Evolutionary conservation across 2,113 vertebrate species (phyloP), one percentile per base, ranked within the genome.

Genomic region (Tympanuchus pallidicinctus): DNA sequence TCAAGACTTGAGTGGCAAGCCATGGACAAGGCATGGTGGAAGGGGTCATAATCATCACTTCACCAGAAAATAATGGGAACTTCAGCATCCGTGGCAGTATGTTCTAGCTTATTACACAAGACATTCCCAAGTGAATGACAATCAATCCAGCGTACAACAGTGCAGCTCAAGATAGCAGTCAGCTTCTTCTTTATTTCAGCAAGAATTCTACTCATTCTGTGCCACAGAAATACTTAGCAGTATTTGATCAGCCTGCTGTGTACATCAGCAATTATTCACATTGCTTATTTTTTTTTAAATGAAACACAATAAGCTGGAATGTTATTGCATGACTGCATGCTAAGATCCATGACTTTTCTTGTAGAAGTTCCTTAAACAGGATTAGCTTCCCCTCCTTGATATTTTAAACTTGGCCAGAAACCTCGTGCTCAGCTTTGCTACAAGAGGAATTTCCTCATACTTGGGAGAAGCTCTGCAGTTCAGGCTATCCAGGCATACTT

Each of bases 71-170:
- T 36, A 2, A n/a, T 1, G 40, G 36, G n/a, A 88, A 81, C 38
- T 48, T 47, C 60, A 34, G 24, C n/a, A 57, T 13, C 27, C 73
- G 40, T 0, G 0, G 61, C 47, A 82, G 10, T 24, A 27, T 8
- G 6, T 43, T 32, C 57, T 38, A 57, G 28, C 6, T 43, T 63
- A 27, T 36, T 24, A 18, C 20, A 5, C 7, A 8, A 57, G 11
- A 40, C 11, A 24, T 65, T 86, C 54, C 40, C 67, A 59, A 82
- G 56, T 9, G 11, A 11, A 1, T 20, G 6, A 52, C 50, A 76
- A 47, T 38, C 64, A 76, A 70, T 11, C 3, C 54, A 48, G 20
- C 0, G 1, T 28, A 27, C 14, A 80, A 66, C 21, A 27, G 13
- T 3, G 11, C 0, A 1, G 34, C n/a, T 47, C 45, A 52, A 43